Percentiles rank a stretch among this genome's conserved stretches.
Evolutionary conservation across 2,113 vertebrate species (phyloP).

Genomic region (Malurus alboscapulatus): DNA sequence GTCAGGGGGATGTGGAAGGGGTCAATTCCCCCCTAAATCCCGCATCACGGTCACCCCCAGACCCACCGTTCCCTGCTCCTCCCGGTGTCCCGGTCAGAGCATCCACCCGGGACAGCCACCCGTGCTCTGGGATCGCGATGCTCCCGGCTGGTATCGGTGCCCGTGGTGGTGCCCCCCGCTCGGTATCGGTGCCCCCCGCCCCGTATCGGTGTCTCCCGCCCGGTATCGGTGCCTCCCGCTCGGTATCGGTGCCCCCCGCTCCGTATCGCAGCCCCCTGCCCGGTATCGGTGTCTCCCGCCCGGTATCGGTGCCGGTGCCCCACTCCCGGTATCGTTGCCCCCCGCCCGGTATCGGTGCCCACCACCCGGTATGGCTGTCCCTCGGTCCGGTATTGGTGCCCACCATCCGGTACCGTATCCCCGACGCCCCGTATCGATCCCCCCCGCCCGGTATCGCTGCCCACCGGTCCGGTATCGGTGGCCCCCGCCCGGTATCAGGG

Average conservation of each 20-base stretch:
- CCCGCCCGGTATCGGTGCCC: background rate
- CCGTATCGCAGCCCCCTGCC: background rate
- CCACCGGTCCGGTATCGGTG: background rate
- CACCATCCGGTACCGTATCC: too few relatives aligned
- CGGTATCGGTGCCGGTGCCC: background rate
- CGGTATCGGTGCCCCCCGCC: background rate
- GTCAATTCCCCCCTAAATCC: background rate
- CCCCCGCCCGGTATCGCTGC: too few relatives aligned
- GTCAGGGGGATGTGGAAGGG: background rate
- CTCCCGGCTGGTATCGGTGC: background rate
- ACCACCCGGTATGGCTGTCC: too few relatives aligned
- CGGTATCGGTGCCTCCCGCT: too few relatives aligned
- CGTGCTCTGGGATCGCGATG: background rate
- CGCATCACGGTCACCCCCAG: background rate
- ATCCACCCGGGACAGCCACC: fast-evolving
- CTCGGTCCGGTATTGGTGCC: too few relatives aligned
- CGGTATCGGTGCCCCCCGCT: too few relatives aligned
- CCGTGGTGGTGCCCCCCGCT: background rate
- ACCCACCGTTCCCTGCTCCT: background rate
- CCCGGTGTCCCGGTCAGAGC: background rate
- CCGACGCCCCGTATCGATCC: too few relatives aligned
- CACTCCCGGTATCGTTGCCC: too few relatives aligned
- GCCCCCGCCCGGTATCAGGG: too few relatives aligned
- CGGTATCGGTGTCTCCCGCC: background rate
- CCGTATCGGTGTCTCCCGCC: too few relatives aligned